These are phyloP conservation scores for Brenthis hecate DNA, from an alignment of 2,888 invertebrate species.

Conservation along the genomic window DNA sequence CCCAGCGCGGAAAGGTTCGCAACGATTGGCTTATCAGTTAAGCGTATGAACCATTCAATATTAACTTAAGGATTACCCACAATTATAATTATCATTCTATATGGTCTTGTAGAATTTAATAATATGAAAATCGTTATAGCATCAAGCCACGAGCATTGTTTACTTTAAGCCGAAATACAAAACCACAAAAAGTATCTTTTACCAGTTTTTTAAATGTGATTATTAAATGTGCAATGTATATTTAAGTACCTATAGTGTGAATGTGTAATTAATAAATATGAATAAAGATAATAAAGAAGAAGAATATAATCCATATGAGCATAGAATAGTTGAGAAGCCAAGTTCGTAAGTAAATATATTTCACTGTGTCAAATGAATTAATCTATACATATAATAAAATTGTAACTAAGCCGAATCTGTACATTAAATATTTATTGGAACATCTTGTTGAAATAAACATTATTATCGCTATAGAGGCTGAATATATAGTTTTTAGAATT, in stretches of 20 bases:
- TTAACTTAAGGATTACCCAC: constrained; percentile 48
- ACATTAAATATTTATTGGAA: no score
- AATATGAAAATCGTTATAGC: constrained; percentile 20
- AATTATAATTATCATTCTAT: constrained; percentile 46
- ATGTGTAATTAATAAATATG: constrained; percentile 20
- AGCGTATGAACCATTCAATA: constrained; percentile 46
- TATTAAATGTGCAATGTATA: constrained; percentile 10
- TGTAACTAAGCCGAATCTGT: no score
- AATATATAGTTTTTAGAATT: no score
- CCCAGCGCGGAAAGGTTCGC: constrained; percentile 25
- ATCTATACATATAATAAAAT: no score
- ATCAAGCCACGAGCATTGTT: not conserved
- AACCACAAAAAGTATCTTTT: not conserved
- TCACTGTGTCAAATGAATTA: no score
- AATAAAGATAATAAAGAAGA: constrained; percentile 42
- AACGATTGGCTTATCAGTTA: constrained; percentile 44
- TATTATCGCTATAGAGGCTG: no score
- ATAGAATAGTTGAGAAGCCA: constrained; percentile 71
- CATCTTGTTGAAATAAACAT: no score
- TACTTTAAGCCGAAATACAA: not conserved
- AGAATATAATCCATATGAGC: constrained; percentile 71
- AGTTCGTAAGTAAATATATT: constrained; percentile 66
- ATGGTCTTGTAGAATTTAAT: constrained; percentile 24
- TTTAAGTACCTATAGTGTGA: not conserved
- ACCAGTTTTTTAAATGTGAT: constrained; percentile 19